A percentile compares a stretch with the other conserved stretches of the same genome.
Conservation (phyloP, 2,797 vertebrate genomes). For the Pangasius mekongensis region DNA sequence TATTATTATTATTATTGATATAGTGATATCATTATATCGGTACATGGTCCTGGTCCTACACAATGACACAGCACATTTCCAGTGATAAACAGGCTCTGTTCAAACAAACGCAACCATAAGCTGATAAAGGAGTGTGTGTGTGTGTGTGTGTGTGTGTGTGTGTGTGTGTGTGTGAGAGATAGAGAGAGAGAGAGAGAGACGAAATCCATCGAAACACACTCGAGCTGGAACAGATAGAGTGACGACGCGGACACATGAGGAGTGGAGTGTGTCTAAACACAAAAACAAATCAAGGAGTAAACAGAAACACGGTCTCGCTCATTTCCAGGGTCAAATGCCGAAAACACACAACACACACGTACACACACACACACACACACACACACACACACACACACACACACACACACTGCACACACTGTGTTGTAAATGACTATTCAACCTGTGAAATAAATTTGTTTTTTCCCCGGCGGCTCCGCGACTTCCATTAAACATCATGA, state of each 20-base stretch:
- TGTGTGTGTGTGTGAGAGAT: neutral
- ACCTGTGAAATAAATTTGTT: slow-evolving; percentile 72
- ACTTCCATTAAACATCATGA: slow-evolving; percentile 82
- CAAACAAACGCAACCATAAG: slow-evolving; percentile 13
- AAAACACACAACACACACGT: neutral
- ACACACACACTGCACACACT: neutral
- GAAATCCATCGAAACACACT: neutral
- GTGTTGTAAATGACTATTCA: slow-evolving; percentile 36
- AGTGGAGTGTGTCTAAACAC: slow-evolving; percentile 15
- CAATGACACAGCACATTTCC: slow-evolving; percentile 5
- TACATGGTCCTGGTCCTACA: neutral
- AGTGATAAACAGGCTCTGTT: slow-evolving; percentile 16
- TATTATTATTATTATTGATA: neutral
- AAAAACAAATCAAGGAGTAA: slow-evolving; percentile 26
- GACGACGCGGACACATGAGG: neutral
- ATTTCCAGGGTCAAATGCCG: neutral
- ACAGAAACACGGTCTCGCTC: slow-evolving; percentile 12
- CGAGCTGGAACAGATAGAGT: neutral
- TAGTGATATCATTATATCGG: neutral
- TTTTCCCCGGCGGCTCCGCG: slow-evolving; percentile 74
- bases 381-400: neutral
- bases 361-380: neutral
- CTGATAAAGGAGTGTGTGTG: neutral
- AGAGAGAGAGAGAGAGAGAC: neutral
- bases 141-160: slow-evolving; percentile 5